Evolutionary conservation across 2,113 vertebrate species (phyloP).

Genomic region (Heterotilapia buettikoferi): DNA sequence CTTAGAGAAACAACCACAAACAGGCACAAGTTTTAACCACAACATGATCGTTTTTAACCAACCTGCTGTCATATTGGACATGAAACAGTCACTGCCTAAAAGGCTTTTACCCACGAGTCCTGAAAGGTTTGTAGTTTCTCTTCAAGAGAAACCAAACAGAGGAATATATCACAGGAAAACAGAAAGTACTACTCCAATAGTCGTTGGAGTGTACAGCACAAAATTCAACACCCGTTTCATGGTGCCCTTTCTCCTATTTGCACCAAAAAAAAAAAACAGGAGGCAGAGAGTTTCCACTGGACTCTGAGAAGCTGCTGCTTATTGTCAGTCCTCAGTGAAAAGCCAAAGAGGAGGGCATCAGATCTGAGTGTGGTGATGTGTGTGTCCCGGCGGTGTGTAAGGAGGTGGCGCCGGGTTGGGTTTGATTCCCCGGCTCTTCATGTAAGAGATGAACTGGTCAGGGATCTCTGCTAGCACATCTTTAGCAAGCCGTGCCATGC

Average conservation of each 20-base stretch:
- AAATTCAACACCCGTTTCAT: constrained; percentile 15
- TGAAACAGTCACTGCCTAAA: constrained; percentile 72
- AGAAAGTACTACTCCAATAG: background rate
- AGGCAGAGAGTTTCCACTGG: constrained; percentile 24
- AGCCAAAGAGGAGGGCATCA: constrained; percentile 41
- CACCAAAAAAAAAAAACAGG: constrained; percentile 3
- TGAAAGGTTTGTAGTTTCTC: constrained; percentile 19
- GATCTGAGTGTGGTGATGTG: constrained; percentile 76
- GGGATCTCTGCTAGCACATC: constrained; percentile 92
- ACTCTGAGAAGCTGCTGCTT: constrained; percentile 44
- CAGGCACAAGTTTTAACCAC: constrained; percentile 73
- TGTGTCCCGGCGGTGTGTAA: constrained; percentile 75
- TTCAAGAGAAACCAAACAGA: constrained; percentile 20
- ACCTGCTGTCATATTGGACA: constrained; percentile 49
- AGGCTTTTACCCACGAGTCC: constrained; percentile 29
- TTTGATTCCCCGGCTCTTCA: constrained; percentile 82
- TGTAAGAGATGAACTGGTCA: constrained; percentile 91
- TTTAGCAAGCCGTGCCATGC: constrained; percentile 88
- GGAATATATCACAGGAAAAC: background rate
- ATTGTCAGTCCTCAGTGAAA: constrained; percentile 24
- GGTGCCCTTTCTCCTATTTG: constrained; percentile 9
- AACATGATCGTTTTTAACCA: constrained; percentile 44
- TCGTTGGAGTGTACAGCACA: constrained; percentile 43
- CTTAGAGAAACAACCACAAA: constrained; percentile 67
- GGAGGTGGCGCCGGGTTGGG: constrained; percentile 75